phyloP scores from a whole-genome alignment of 35 echinoderm and acorn worm genomes.

The Apostichopus japonicus region DNA sequence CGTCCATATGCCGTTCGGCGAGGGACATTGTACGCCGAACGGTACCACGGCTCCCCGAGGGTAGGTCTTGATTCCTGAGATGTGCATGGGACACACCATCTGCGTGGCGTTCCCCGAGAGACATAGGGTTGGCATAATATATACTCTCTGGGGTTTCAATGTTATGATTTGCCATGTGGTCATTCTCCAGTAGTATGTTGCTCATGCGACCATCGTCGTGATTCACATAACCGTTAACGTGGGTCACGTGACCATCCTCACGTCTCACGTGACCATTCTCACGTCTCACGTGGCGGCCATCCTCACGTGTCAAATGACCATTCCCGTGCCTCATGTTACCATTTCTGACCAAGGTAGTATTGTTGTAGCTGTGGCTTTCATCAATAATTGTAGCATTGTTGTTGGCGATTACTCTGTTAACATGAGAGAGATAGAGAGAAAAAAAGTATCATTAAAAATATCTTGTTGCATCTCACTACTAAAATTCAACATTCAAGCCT shows the following conservation, averaged over 20 bases:
- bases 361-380: constrained; percentile 1
- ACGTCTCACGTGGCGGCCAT: not conserved
- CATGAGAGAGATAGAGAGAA: too few species aligned
- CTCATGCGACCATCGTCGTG: not conserved
- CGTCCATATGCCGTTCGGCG: not conserved
- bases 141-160: not conserved
- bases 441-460: too few species aligned
- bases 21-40: constrained; percentile 8
- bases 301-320: not conserved
- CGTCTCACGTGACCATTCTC: not conserved
- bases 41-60: not conserved
- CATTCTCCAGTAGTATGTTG: not conserved
- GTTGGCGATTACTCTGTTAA: too few species aligned
- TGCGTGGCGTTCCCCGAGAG: not conserved
- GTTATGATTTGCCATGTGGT: not conserved
- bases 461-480: too few species aligned
- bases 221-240: not conserved
- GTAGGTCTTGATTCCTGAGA: not conserved
- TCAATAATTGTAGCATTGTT: not conserved
- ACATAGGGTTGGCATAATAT: constrained; percentile 19
- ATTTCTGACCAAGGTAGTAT: not conserved
- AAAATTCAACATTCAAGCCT: too few species aligned
- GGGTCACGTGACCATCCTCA: not conserved
- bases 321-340: not conserved
- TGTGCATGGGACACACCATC: not conserved